These are phyloP conservation scores for Phodopus roborovskii DNA, from an alignment of 2,113 vertebrate genomes.

Conservation along the genomic window DNA sequence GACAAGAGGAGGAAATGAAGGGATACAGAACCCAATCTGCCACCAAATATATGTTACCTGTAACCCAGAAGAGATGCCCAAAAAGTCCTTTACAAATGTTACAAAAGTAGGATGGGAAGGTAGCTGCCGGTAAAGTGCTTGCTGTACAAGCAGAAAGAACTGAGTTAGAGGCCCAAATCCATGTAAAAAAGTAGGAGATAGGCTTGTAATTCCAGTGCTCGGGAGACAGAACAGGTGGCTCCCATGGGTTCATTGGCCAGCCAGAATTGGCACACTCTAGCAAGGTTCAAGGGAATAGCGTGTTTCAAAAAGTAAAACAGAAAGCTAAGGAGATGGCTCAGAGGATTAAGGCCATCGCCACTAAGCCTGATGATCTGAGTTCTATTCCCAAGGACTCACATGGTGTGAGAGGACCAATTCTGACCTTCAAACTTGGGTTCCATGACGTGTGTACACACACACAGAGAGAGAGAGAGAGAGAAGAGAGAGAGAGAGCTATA, in stretches of 20 bases:
- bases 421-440: not conserved
- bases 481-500: too few relatives aligned
- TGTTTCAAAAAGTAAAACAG: not conserved
- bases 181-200: not conserved
- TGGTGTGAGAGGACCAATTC: not conserved
- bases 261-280: not conserved
- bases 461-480: not conserved
- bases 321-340: not conserved
- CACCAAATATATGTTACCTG: not conserved
- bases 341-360: not conserved
- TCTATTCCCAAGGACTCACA: not conserved
- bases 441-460: not conserved
- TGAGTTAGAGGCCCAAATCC: not conserved
- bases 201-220: not conserved
- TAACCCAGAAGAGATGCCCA: not conserved
- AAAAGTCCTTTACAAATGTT: not conserved
- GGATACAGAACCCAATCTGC: not conserved
- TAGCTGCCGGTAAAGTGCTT: too few relatives aligned
- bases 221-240: not conserved
- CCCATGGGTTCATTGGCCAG: not conserved
- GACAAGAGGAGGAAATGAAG: conserved; percentile 22
- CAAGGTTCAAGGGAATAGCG: not conserved
- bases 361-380: not conserved
- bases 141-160: not conserved
- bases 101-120: not conserved